These are phyloP conservation scores for Lepidonotus clava DNA, from an alignment of 2,888 invertebrate genomes.

Conservation along the genomic window DNA sequence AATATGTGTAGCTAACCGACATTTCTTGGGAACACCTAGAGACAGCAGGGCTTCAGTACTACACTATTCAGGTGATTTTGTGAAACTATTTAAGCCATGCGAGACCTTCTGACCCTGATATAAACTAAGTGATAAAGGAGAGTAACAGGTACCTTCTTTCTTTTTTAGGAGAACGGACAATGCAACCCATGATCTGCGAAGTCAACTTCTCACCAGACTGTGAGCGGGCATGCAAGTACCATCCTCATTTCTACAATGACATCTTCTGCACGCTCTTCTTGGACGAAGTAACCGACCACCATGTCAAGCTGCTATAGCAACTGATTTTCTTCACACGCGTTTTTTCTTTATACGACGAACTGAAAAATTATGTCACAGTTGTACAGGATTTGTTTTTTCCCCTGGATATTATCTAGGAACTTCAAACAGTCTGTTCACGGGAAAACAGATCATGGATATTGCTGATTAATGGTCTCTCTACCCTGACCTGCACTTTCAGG, in stretches of 20 bases:
- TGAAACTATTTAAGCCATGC: too few species aligned
- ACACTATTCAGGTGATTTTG: too few species aligned
- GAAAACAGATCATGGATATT: neutral
- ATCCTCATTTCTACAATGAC: slow-evolving; percentile 92
- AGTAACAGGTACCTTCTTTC: too few species aligned
- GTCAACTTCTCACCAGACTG: slow-evolving; percentile 95
- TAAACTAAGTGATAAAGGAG: too few species aligned
- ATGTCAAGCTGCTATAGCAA: slow-evolving; percentile 45
- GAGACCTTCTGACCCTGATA: too few species aligned
- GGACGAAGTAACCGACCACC: slow-evolving; percentile 80
- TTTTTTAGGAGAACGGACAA: slow-evolving; percentile 79
- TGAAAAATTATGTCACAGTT: neutral
- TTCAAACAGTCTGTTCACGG: neutral
- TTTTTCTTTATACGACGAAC: too few species aligned
- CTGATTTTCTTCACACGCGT: neutral
- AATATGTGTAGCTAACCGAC: too few species aligned
- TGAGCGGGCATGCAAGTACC: slow-evolving; percentile 91
- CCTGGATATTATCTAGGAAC: neutral
- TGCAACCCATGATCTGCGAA: slow-evolving; percentile 90
- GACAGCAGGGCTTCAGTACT: too few species aligned
- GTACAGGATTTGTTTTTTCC: neutral
- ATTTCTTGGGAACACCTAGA: too few species aligned
- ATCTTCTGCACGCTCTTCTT: slow-evolving; percentile 90
- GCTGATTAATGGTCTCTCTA: neutral
- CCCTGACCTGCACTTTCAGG: neutral